phyloP scores from a whole-genome alignment of 2,888 invertebrate genomes.

The Drosophila picticornis region DNA sequence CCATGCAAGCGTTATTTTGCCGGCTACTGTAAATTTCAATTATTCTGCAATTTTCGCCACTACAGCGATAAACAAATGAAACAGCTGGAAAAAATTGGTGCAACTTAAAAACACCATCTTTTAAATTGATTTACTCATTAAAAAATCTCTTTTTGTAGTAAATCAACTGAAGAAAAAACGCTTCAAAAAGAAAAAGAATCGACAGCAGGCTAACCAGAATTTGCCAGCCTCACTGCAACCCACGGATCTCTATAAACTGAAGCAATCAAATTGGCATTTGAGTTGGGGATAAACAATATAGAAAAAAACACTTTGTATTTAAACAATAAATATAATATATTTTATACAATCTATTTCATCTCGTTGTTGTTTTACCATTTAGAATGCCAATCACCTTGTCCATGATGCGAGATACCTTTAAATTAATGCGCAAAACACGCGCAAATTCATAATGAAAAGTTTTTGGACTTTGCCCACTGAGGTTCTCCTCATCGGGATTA shows the following conservation, averaged over 20 bases:
- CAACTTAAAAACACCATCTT: not conserved
- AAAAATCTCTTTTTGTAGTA: slow-evolving; percentile 46
- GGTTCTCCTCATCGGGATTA: slow-evolving; percentile 81
- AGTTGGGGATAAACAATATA: slow-evolving; percentile 45
- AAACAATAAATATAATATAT: slow-evolving; percentile 9
- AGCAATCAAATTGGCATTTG: slow-evolving; percentile 30
- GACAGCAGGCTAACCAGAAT: not conserved
- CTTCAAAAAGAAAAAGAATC: slow-evolving; percentile 17
- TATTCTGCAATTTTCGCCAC: slow-evolving; percentile 81
- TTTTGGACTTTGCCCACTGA: slow-evolving; percentile 79
- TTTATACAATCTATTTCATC: slow-evolving; percentile 18
- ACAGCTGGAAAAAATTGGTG: slow-evolving; percentile 73
- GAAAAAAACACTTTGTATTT: not conserved
- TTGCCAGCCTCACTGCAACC: slow-evolving; percentile 56
- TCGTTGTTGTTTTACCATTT: slow-evolving; percentile 28
- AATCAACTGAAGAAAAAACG: slow-evolving; percentile 18
- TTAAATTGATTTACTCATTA: not conserved
- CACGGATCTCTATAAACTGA: slow-evolving; percentile 30
- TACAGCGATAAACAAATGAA: slow-evolving; percentile 72
- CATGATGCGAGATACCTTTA: slow-evolving; percentile 76
- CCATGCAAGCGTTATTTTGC: slow-evolving; percentile 74
- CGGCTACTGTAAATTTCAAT: slow-evolving; percentile 80
- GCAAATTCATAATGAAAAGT: slow-evolving; percentile 75
- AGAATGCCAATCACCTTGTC: slow-evolving; percentile 71
- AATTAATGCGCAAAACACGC: slow-evolving; percentile 70